Evolutionary conservation across 2,888 invertebrate genomes (phyloP).

Genomic region (Agrochola lota): DNA sequence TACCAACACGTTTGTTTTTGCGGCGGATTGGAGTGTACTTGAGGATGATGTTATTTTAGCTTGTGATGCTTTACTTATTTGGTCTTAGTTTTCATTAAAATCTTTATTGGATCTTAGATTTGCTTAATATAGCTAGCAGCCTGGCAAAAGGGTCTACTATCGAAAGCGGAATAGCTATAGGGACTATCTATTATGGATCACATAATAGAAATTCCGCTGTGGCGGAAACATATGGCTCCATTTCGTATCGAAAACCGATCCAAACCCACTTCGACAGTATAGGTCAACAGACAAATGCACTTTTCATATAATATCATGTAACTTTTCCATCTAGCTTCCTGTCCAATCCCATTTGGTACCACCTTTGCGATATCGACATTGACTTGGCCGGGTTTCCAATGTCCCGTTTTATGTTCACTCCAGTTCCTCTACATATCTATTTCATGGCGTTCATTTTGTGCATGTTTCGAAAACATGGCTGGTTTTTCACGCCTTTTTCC

Average conservation of each 20-base stretch:
- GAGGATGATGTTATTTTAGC: not conserved
- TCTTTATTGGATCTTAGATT: not conserved
- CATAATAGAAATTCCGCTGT: slow-evolving; percentile 26
- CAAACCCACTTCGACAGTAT: slow-evolving; percentile 19
- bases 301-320: slow-evolving; percentile 54
- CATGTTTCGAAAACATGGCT: slow-evolving; percentile 24
- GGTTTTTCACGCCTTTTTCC: slow-evolving; percentile 11
- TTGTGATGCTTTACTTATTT: not conserved
- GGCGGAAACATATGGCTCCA: slow-evolving; percentile 15
- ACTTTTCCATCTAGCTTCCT: slow-evolving; percentile 38
- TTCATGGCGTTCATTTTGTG: slow-evolving; percentile 45
- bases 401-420: slow-evolving; percentile 52
- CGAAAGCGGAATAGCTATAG: not conserved
- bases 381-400: slow-evolving; percentile 43
- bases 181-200: not conserved
- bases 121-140: not conserved
- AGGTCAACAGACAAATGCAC: slow-evolving; percentile 53
- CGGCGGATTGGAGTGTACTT: slow-evolving; percentile 19
- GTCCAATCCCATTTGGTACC: slow-evolving; percentile 61
- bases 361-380: slow-evolving; percentile 48
- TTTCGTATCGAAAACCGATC: slow-evolving; percentile 35
- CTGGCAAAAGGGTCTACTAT: not conserved
- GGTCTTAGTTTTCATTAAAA: not conserved
- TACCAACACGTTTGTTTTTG: slow-evolving; percentile 31
- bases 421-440: slow-evolving; percentile 31